A percentile compares a stretch with the other conserved stretches of the same genome.
These are phyloP conservation scores for Corythornis vintsioides DNA, from an alignment of 2,113 vertebrate genomes.

Conservation along the genomic window DNA sequence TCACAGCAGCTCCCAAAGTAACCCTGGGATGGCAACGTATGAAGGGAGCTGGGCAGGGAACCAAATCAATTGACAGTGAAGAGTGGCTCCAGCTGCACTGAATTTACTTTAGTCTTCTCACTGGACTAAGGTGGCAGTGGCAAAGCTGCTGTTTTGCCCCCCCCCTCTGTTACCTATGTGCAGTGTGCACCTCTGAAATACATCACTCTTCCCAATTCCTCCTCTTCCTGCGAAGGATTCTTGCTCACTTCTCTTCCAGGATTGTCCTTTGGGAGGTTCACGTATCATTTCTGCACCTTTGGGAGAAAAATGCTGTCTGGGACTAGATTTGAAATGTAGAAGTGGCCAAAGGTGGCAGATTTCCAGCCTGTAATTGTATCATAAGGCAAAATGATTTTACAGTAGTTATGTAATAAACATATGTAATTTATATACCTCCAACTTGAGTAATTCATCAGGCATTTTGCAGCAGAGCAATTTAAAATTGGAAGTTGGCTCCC, in stretches of 20 bases:
- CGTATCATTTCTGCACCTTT: background rate
- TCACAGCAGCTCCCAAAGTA: background rate
- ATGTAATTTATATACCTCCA: background rate
- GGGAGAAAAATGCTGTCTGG: background rate
- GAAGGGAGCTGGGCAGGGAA: slow-evolving; percentile 21
- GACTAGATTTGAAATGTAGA: background rate
- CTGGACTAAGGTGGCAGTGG: background rate
- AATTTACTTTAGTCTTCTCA: background rate
- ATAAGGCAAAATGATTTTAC: slow-evolving; percentile 44
- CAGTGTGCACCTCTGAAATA: background rate
- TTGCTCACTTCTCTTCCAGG: background rate
- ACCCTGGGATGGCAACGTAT: background rate
- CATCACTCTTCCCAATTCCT: background rate
- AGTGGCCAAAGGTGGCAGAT: background rate
- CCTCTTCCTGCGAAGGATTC: background rate
- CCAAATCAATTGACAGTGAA: background rate
- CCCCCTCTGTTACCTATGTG: background rate
- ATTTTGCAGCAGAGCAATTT: slow-evolving; percentile 4
- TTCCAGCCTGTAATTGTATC: slow-evolving; percentile 24
- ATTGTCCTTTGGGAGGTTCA: background rate
- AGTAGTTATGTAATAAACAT: slow-evolving; percentile 38
- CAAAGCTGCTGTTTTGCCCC: background rate
- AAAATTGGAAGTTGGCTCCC: slow-evolving; percentile 4
- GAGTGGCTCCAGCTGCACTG: slow-evolving; percentile 9
- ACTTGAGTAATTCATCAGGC: background rate